Evolutionary conservation across 2,888 invertebrate species (phyloP), one percentile per base, ranked within the genome.

Genomic region (Plagodis dolabraria): DNA sequence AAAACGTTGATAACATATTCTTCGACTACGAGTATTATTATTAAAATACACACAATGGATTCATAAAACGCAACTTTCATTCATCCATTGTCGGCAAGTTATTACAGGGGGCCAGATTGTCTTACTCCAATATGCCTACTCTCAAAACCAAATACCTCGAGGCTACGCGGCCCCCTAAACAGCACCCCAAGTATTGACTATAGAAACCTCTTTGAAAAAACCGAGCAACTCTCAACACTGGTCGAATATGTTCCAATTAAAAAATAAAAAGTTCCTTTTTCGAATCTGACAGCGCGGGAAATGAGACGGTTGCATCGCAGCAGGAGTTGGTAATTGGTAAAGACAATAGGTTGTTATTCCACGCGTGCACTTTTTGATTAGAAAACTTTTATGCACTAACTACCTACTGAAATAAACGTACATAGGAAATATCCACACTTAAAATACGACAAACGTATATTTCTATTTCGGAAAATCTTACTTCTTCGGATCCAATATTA

Each of bases 201-300:
- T 43, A 12, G 12, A 43, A 42, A 43, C 12, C 43, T 43, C 8
- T 43, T 43, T 43, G 43, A 76, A 68, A 82, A 82, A 82, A 83
- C 80, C 74, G 70, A 70, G 63, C 70, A 65, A 72, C 74, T 53
- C 58, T 67, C 49, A 60, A 64, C 75, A 73, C 75, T 77, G 75
- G 65, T 69, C 77, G 87, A 91, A 91, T 90, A 90, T 91, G 89
- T 86, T 89, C 89, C 89, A 91, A 91, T 90, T 91, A 90, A 86
- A n/a, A 87, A 87, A 79, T 72, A 73, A 74, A 78, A 75, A 73
- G 71, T 78, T 82, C 47, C 7, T 68, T 77, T 76, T 84, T 80
- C 47, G 63, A 79, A 77, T 71, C 61, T 67, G 72, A 69, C 72
- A 68, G 69, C 67, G 68, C 70, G 74, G 72, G 77, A 80, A 83